Base-by-base conservation (phyloP, 23 tunicate genomes). In the Clavelina lepadiformis region DNA sequence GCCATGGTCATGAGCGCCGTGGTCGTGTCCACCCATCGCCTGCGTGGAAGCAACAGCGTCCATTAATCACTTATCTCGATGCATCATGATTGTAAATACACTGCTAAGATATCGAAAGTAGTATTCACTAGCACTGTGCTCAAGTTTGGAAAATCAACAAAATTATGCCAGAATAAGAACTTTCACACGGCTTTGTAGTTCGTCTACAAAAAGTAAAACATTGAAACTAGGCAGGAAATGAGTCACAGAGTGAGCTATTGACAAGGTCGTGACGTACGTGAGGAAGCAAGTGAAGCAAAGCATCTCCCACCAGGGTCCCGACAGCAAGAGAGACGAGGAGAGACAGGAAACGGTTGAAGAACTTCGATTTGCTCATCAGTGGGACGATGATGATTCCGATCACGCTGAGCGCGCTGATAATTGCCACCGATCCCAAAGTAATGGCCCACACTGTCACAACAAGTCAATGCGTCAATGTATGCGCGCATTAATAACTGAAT, bases 271-370 rank as follows among this genome's bases (percentile, higher is more conserved):
- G 3, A 46, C 85, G 58, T 52, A 91, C 98, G 53, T 82, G 91
- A 31, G 98, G 98, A 51, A 91, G 72, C 19, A 91, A 65, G 77
- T 91, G 98, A 2, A 91, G 67, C 31, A 91, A 32, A 2, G 92
- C 98, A 53, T 91, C 98, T 20, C 98, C 98, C 5, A 61, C 58
- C 33, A 91, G 35, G 26, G 98, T 91, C 22, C 98, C 98, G 36
- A 82, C 98, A 2, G 86, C 98, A 15, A 91, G 63, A 11, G 98
- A 81, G 0, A 83, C 83, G 36, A 89, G 83, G 33, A 80, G 81
- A 7, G 75, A 62, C 30, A 89, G 77, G 28, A 81, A 59, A 30
- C 78, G 59, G 46, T 89, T 60, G 71, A 76, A 75, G 1, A 65
- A 22, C 2, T 26, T 44, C 0, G 79, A 60, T 61, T 75, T 69